Conservation (phyloP, 2,888 invertebrate species). For the Opisthograptis luteolata region DNA sequence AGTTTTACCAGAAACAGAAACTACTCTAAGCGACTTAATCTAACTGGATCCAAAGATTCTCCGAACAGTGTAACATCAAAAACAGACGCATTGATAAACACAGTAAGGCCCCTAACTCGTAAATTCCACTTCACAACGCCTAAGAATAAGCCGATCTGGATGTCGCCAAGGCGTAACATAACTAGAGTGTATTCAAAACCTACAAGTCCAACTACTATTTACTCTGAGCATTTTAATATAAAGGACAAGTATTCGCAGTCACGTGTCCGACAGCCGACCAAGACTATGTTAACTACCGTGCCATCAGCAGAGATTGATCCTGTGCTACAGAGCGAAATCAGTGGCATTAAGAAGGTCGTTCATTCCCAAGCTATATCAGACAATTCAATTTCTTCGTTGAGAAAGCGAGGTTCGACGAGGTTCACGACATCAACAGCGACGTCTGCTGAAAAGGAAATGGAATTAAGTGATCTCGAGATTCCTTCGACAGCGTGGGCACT, state of each 20-base stretch:
- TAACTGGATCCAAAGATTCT: slow-evolving; percentile 64
- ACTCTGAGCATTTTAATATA: slow-evolving; percentile 73
- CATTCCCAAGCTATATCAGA: slow-evolving; percentile 72
- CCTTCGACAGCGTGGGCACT: slow-evolving; percentile 82
- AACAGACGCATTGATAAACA: slow-evolving; percentile 49
- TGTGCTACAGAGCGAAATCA: slow-evolving; percentile 69
- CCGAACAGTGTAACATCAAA: slow-evolving; percentile 69
- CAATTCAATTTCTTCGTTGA: slow-evolving; percentile 75
- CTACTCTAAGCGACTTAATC: slow-evolving; percentile 71
- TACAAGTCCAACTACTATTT: slow-evolving; percentile 67
- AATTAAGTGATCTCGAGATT: slow-evolving; percentile 67
- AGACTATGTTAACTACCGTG: slow-evolving; percentile 66
- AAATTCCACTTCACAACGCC: slow-evolving; percentile 74
- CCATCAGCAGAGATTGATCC: slow-evolving; percentile 80
- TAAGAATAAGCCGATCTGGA: slow-evolving; percentile 71
- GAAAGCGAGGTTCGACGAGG: slow-evolving; percentile 80
- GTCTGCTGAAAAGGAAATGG: slow-evolving; percentile 54
- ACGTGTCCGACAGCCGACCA: slow-evolving; percentile 50
- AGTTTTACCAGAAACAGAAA: slow-evolving; percentile 61
- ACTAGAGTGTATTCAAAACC: slow-evolving; percentile 55
- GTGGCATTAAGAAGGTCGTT: slow-evolving; percentile 69
- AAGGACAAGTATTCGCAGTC: slow-evolving; percentile 61
- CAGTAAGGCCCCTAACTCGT: slow-evolving; percentile 56
- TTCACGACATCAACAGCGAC: slow-evolving; percentile 62
- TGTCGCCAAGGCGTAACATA: slow-evolving; percentile 68